Conservation (phyloP, 2,797 vertebrate species). For the Pagetopsis macropterus region DNA sequence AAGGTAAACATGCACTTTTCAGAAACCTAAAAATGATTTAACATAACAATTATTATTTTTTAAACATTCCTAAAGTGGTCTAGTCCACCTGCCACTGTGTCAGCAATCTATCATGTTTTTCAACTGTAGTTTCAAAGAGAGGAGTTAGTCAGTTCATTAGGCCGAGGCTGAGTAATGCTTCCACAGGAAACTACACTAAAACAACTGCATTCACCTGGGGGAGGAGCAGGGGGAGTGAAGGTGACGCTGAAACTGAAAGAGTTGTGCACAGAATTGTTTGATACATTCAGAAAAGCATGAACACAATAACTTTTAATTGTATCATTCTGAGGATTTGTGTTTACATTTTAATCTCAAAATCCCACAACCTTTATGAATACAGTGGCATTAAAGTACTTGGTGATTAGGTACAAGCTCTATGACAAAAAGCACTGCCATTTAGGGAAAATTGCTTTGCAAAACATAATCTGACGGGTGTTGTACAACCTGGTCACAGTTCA, state of each 20-base stretch:
- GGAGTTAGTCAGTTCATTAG: slow-evolving; percentile 24
- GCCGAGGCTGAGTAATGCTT: slow-evolving; percentile 45
- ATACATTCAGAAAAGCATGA: background rate
- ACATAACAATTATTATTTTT: too few species aligned
- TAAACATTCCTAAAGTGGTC: background rate
- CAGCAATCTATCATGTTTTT: slow-evolving; percentile 27
- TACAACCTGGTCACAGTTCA: background rate
- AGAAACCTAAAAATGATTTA: background rate
- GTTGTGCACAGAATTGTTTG: background rate
- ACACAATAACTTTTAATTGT: background rate
- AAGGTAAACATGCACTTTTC: background rate
- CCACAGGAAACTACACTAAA: slow-evolving; percentile 26
- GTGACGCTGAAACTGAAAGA: background rate
- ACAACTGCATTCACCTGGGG: slow-evolving; percentile 16
- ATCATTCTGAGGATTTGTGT: background rate
- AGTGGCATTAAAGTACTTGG: background rate
- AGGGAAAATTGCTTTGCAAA: background rate
- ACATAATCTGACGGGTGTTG: background rate
- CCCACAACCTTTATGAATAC: background rate
- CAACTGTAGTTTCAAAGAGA: slow-evolving; percentile 17
- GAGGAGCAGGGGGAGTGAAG: background rate
- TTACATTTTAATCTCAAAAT: background rate
- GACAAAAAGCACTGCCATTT: background rate
- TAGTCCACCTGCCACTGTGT: slow-evolving; percentile 6
- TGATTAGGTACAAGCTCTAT: background rate